Conservation (phyloP, 2,888 invertebrate genomes). For the Chymomyza caudatula region DNA sequence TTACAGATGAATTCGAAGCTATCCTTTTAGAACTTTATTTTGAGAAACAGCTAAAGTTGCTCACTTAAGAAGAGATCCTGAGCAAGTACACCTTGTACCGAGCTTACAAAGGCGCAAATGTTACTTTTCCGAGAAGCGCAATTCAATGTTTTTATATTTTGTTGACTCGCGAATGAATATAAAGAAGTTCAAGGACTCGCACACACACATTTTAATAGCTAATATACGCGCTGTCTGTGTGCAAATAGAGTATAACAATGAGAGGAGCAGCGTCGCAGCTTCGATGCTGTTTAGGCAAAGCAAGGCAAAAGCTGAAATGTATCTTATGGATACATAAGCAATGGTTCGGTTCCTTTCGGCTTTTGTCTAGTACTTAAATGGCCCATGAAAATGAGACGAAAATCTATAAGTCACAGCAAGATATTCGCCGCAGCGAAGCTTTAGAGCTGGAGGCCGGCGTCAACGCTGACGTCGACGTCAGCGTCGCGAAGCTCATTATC, state of each 20-base stretch:
- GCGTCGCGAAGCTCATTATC: slow-evolving; percentile 24
- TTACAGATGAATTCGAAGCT: no score
- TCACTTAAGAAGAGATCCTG: no score
- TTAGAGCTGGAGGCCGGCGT: neutral
- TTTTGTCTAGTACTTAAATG: slow-evolving; percentile 66
- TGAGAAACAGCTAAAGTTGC: no score
- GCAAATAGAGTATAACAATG: neutral
- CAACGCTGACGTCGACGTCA: slow-evolving; percentile 6
- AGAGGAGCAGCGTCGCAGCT: neutral
- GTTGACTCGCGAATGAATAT: no score
- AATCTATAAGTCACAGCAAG: slow-evolving; percentile 52
- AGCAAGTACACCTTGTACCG: no score
- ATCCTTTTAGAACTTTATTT: no score
- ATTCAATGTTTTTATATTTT: no score
- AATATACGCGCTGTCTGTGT: neutral
- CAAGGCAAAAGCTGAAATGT: slow-evolving; percentile 51
- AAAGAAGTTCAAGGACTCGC: no score
- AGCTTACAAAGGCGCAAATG: no score
- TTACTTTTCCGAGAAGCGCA: no score
- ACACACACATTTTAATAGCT: no score
- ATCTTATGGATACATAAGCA: slow-evolving; percentile 67
- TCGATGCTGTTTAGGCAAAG: neutral
- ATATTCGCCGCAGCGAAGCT: slow-evolving; percentile 41
- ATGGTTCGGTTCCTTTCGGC: slow-evolving; percentile 36
- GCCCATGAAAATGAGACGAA: slow-evolving; percentile 69